Evolutionary conservation across 35 echinoderm and acorn worm genomes (phyloP), one percentile per base, ranked within the genome.

Genomic region (Apostichopus japonicus): DNA sequence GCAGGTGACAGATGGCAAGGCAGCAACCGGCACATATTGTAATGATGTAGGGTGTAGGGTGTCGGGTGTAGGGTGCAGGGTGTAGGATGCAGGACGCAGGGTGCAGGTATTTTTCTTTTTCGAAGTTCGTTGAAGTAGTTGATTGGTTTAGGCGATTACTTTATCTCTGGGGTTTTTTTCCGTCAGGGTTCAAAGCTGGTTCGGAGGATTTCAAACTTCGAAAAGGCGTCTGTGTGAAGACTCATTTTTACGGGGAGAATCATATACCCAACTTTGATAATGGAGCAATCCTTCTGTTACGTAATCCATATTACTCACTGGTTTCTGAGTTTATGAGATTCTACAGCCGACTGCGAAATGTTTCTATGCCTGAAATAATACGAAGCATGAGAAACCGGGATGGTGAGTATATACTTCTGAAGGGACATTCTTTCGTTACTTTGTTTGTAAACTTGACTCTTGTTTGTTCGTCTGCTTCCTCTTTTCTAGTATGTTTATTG

Each of bases 281-380:
- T 21, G 79, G 79, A 44, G 79, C 79, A 13, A 83, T 83, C 51
- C 79, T 83, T 10, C 15, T 83, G 17, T 17, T 83, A 55, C 79
- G 79, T 55, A 83, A 83, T 56, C 79, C 79, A 17, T 83, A 83
- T 53, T 56, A 83, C 52, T 53, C 79, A n/a, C 79, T 83, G 7
- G 55, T 54, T 11, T 83, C 81, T 57, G 81, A 84, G 24, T 84
- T 84, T 57, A 55, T 57, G 55, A 84, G 81, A 84, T n/a, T 84
- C 5, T 57, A 57, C 54, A 84, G 23, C 24, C 53, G 81, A 57
- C 16, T 84, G 24, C 19, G 23, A 57, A 58, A 84, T 24, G 54
- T 84, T 84, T 84, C 81, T 21, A 58, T 23, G 15, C 53, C 81
- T 54, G 81, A 84, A 11, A 84, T 84, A 0, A 84, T 84, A 7